Conservation (phyloP, 2,888 invertebrate genomes). For the Eristalis tenax region DNA sequence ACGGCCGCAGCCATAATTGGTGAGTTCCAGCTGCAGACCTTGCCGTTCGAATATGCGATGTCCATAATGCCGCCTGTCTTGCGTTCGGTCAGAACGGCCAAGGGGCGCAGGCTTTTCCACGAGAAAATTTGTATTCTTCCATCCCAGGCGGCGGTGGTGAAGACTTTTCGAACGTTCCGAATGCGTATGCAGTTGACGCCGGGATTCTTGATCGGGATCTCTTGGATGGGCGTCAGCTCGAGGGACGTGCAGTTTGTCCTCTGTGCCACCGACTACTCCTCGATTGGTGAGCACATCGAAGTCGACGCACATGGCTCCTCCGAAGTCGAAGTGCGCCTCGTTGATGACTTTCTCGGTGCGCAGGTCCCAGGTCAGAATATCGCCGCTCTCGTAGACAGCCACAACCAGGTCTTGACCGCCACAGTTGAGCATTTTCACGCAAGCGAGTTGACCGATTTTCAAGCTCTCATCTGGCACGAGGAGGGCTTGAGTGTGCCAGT, state of each 20-base stretch:
- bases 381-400: slow-evolving; percentile 89
- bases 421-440: slow-evolving; percentile 82
- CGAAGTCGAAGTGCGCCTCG: slow-evolving; percentile 82
- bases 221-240: slow-evolving; percentile 83
- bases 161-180: slow-evolving; percentile 87
- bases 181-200: slow-evolving; percentile 87
- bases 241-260: slow-evolving; percentile 78
- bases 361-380: slow-evolving; percentile 87
- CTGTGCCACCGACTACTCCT: slow-evolving; percentile 85
- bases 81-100: slow-evolving; percentile 89
- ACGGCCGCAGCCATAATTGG: slow-evolving; percentile 90
- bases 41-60: slow-evolving; percentile 86
- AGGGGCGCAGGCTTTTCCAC: slow-evolving; percentile 87
- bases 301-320: slow-evolving; percentile 86
- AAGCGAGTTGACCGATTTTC: slow-evolving; percentile 83
- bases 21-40: slow-evolving; percentile 87
- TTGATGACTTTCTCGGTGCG: slow-evolving; percentile 82
- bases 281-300: slow-evolving; percentile 85
- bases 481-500: slow-evolving; percentile 78
- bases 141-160: slow-evolving; percentile 90
- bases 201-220: slow-evolving; percentile 87
- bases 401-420: slow-evolving; percentile 83
- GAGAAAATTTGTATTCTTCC: slow-evolving; percentile 89
- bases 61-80: slow-evolving; percentile 87
- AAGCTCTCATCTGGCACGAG: slow-evolving; percentile 79